These are phyloP conservation scores for Crypturellus undulatus DNA, from an alignment of 2,113 vertebrate species.

Conservation along the genomic window DNA sequence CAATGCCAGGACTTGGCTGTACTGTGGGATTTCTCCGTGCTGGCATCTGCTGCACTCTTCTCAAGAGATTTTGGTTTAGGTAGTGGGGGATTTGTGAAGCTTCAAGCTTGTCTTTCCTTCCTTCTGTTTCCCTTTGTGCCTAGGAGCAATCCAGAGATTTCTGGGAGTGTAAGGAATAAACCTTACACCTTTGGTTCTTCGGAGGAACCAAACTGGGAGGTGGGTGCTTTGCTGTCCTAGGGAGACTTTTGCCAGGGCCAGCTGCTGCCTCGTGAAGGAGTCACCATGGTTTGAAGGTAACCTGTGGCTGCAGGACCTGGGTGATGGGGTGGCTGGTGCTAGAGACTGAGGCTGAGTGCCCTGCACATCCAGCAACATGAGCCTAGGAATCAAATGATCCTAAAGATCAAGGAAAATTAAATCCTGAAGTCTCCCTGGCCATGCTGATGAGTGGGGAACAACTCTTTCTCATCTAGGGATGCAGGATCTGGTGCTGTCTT, in stretches of 20 bases:
- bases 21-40: background rate
- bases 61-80: background rate
- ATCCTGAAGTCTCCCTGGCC: background rate
- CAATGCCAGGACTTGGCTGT: background rate
- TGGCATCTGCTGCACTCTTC: background rate
- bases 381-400: background rate
- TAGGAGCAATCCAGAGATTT: background rate
- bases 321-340: background rate
- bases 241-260: background rate
- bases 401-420: background rate
- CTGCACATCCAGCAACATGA: background rate
- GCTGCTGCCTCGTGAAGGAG: background rate
- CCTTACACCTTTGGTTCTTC: too few species aligned
- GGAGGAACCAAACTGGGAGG: background rate
- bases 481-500: background rate
- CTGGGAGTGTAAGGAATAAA: background rate
- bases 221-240: background rate
- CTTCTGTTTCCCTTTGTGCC: background rate
- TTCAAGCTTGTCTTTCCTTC: background rate
- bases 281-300: background rate
- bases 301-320: background rate
- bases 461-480: background rate
- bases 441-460: background rate
- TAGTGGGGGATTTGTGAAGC: background rate
- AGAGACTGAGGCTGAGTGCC: background rate